Evolutionary conservation across 2,113 vertebrate genomes (phyloP).

Genomic region (Cyphomyrus discorhynchus): DNA sequence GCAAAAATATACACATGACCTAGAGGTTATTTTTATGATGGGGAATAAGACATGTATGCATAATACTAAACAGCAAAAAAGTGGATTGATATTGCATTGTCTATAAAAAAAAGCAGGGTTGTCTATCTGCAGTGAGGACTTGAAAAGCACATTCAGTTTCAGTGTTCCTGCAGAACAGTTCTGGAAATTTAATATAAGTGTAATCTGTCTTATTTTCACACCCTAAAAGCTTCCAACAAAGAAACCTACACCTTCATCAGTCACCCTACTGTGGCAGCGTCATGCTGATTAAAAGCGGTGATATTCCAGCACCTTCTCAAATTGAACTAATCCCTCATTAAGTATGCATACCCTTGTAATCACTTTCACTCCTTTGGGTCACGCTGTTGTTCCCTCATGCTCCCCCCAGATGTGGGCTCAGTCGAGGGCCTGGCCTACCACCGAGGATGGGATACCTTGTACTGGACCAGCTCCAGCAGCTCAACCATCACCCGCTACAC

Average conservation of each 20-base stretch:
- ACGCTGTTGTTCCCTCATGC: neutral
- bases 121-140: neutral
- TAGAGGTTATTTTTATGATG: neutral
- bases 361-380: neutral
- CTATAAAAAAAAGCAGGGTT: neutral
- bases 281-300: neutral
- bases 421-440: conserved; percentile 96
- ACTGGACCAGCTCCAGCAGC: conserved; percentile 94
- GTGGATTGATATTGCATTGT: neutral
- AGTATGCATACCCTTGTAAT: neutral
- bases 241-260: neutral
- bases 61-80: neutral
- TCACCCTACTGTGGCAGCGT: neutral
- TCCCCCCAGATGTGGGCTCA: conserved; percentile 80
- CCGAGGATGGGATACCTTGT: conserved; percentile 86
- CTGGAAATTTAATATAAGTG: neutral
- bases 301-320: neutral
- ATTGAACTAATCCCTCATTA: neutral
- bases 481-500: conserved; percentile 88
- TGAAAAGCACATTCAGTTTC: neutral
- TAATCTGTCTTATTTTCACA: neutral
- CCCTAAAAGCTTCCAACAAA: conserved; percentile 1
- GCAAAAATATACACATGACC: neutral
- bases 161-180: neutral
- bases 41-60: neutral